Evolutionary conservation across 2,888 invertebrate genomes (phyloP), one percentile per base, ranked within the genome.

Genomic region (Urechis unicinctus): DNA sequence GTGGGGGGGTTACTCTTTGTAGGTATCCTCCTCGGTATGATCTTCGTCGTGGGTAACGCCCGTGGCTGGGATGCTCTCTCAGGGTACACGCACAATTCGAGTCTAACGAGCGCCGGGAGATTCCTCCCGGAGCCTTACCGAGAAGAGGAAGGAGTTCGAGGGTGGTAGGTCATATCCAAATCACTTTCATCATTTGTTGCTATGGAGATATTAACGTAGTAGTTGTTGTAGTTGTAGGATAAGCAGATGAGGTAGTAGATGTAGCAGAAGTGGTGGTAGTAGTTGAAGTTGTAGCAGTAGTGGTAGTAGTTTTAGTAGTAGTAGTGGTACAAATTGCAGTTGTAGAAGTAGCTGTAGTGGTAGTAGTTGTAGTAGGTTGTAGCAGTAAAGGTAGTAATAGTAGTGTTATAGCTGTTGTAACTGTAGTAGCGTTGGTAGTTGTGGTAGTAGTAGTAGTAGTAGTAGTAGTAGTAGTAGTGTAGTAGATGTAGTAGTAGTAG

Each of bases 51-150:
- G 57, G 61, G 61, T 44, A 28, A 29, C 9, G 30, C 52, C 1
- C 30, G 57, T 26, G 55, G 55, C 13, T 64, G 64, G 62, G 53
- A 61, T 46, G 64, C 63, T 2, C 21, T 52, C 3, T 63, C 62
- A 1, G 61, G 61, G 1, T 63, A 52, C 50, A 56, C 55, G n/a
- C 64, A 64, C 55, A 63, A 64, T 41, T 41, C 31, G 2, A 61
- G 61, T 36, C 52, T 41, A 9, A 60, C 59, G n/a, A 61, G 62
- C 13, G 22, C 26, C 28, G 53, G 53, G 2, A 46, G 62, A 36
- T 63, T 63, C 47, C 50, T 53, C 13, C 58, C 61, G 22, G 63
- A 63, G 49, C 64, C 63, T 1, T 52, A 52, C 50, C 28, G 46
- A 9, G 55, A 52, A 9, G 64, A 64, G 43, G 59, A 55, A 1